Evolutionary conservation across 2,888 invertebrate genomes (phyloP).

Genomic region (Andrena bucephala): DNA sequence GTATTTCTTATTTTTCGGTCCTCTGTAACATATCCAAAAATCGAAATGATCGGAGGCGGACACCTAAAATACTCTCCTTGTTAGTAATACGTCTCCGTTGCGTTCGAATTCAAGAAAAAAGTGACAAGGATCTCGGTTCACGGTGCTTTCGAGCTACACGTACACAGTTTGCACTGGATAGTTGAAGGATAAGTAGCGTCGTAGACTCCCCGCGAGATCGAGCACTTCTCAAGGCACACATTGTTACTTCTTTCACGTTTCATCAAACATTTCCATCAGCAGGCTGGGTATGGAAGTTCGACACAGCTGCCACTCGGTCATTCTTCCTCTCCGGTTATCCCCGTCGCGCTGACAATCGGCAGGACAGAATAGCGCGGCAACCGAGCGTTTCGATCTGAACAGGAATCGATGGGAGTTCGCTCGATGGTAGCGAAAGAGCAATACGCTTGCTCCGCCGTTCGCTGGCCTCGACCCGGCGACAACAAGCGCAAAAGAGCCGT

Average conservation of each 20-base stretch:
- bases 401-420: slow-evolving; percentile 29
- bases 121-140: too few relatives aligned
- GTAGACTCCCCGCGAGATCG: too few relatives aligned
- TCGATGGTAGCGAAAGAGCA: slow-evolving; percentile 21
- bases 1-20: too few relatives aligned
- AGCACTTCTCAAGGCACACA: not conserved
- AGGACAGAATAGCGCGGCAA: slow-evolving; percentile 7
- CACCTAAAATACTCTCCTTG: too few relatives aligned
- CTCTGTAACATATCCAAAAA: too few relatives aligned
- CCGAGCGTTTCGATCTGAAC: slow-evolving; percentile 14
- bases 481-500: not conserved
- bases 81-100: not conserved
- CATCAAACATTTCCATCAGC: slow-evolving; percentile 15
- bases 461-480: not conserved
- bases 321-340: not conserved
- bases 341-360: not conserved
- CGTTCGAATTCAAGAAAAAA: not conserved
- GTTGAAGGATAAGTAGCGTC: too few relatives aligned
- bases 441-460: slow-evolving; percentile 4
- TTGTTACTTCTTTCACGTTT: slow-evolving; percentile 7
- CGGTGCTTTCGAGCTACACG: too few relatives aligned
- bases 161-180: too few relatives aligned
- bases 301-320: not conserved
- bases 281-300: not conserved
- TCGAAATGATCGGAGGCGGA: too few relatives aligned